phyloP scores from a whole-genome alignment of 2,113 vertebrate genomes.

The Pelusios castaneus region DNA sequence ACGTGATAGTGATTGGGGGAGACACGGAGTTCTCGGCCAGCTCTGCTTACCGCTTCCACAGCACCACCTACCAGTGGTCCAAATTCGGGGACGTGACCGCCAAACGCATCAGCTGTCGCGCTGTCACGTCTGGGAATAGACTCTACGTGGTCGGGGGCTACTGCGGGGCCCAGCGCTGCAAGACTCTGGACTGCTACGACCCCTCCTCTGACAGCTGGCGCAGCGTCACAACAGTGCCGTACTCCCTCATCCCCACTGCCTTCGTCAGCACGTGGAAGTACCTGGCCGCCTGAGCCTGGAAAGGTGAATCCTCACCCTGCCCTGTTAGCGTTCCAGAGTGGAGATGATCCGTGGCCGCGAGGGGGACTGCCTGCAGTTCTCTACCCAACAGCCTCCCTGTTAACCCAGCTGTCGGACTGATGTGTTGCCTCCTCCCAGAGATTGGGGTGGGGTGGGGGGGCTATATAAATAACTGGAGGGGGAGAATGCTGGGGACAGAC shows the following conservation, averaged over 20 bases:
- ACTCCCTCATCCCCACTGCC: constrained; percentile 90
- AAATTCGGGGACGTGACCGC: constrained; percentile 90
- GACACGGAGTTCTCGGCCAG: constrained; percentile 89
- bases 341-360: background rate
- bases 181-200: constrained; percentile 91
- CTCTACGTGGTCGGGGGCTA: constrained; percentile 91
- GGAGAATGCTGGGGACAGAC: background rate
- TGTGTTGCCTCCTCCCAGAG: background rate
- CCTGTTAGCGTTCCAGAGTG: background rate
- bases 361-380: background rate
- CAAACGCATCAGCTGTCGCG: constrained; percentile 91
- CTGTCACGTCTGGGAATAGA: constrained; percentile 89
- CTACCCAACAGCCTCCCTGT: background rate
- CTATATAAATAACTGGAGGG: background rate
- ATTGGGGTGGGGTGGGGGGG: fast-evolving
- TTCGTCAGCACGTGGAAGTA: constrained; percentile 94
- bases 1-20: constrained; percentile 92
- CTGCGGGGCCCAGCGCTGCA: constrained; percentile 89
- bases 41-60: constrained; percentile 89
- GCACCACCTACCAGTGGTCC: constrained; percentile 86
- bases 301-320: background rate
- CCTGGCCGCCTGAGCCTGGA: constrained; percentile 79
- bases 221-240: constrained; percentile 90
- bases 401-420: background rate
- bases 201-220: constrained; percentile 88